Base-by-base conservation (phyloP, 2,113 vertebrate species). In the Morphnarchus princeps region DNA sequence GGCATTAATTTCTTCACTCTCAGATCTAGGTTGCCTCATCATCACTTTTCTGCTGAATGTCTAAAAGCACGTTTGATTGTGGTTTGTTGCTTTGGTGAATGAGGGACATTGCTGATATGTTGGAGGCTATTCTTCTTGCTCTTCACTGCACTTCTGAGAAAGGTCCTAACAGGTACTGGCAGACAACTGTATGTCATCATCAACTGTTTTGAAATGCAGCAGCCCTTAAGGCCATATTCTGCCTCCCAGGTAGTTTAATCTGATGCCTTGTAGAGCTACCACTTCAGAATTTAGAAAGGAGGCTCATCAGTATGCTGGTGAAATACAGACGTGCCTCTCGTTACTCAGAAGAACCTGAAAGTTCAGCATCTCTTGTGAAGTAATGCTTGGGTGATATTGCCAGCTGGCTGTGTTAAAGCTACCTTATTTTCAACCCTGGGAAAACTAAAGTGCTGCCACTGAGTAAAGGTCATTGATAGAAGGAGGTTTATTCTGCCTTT, bases 281-380 rank as follows among this genome's bases (percentile, higher is more conserved):
- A 24, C 76, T 96, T 91, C 71, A 95, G 82, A 93, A 90, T 91
- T 93, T 78, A 72, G 82, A 93, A 94, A 89, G 87, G 43, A 95
- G 91, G 19, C 95, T 97, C 89, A 96, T 97, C 90, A 95, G 93
- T 91, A 94, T 95, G 95, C 94, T 96, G 92, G 76, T 92, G 97
- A 96, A 96, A 97, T 94, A 94, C 42, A 89, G 91, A 96, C 24
- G 0, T 95, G 91, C 58, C 58, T 93, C 38, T 97, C 90, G 91
- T 32, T 96, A 90, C 93, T 94, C 77, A 88, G 90, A 93, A 96
- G 89, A 96, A 93, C 91, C 91, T 97, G 96, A 94, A 97, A 95
- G 97, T 91, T 97, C 87, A 96, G 93, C 90, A 95, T 91, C 85
- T 96, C 36, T 54, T 0, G 6, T 97, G 96, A 96, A 97, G 96